Percentiles rank a stretch among this genome's conserved stretches.
phyloP scores from a whole-genome alignment of 2,113 vertebrate species.

The Gorsachius goisagi region DNA sequence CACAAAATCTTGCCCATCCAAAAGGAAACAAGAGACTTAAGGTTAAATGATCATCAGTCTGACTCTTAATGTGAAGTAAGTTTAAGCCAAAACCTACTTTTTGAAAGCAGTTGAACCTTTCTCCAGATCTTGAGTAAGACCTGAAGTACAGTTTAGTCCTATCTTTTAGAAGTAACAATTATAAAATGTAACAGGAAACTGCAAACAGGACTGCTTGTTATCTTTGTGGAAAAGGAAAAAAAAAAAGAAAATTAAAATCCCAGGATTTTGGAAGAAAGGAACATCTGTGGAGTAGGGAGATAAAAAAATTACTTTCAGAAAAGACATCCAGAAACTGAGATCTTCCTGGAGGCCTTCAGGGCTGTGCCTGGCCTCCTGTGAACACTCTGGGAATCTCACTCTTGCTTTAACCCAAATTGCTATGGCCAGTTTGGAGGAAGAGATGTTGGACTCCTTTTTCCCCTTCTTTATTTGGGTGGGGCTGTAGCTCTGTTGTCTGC shows the following conservation, averaged over 20 bases:
- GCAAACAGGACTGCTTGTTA: not conserved
- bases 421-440: not conserved
- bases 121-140: not conserved
- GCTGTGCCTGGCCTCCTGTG: not conserved
- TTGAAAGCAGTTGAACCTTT: not conserved
- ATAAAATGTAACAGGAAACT: not conserved
- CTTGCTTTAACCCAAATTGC: not conserved
- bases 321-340: not conserved
- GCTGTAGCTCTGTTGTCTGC: not conserved
- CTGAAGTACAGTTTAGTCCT: not conserved
- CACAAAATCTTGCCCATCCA: not conserved
- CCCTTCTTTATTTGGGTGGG: not conserved
- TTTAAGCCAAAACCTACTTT: not conserved
- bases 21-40: not conserved
- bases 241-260: rapidly evolving
- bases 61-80: not conserved
- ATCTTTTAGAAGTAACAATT: not conserved
- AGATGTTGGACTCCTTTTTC: not conserved
- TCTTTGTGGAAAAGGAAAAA: not conserved
- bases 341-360: not conserved
- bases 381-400: not conserved
- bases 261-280: not conserved
- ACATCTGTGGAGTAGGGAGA: not conserved
- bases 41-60: not conserved
- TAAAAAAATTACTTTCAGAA: not conserved